Percentiles rank a stretch among this genome's conserved stretches.
Conservation (phyloP, 2,888 invertebrate genomes). For the Hirtodrosophila confusa region DNA sequence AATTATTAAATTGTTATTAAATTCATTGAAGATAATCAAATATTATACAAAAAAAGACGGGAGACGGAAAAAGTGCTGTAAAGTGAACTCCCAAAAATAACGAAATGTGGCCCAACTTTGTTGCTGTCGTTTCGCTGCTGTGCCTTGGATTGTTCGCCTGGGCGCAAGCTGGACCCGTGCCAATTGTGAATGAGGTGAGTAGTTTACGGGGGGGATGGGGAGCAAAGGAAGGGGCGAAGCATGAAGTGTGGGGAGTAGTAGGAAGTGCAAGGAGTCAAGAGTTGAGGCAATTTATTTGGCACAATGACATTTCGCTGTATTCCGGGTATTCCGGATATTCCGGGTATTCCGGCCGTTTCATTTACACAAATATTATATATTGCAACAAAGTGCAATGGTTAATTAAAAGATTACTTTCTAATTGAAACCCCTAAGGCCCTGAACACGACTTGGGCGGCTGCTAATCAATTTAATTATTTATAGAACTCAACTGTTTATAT, state of each 20-base stretch:
- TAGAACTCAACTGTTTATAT: conserved; percentile 49
- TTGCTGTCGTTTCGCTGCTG: conserved; percentile 61
- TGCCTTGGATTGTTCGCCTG: conserved; percentile 63
- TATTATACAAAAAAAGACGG: conserved; percentile 7
- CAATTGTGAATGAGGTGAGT: conserved; percentile 83
- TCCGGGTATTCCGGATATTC: conserved; percentile 11
- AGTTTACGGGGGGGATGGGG: conserved; percentile 8
- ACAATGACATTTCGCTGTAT: conserved; percentile 36
- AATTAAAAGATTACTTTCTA: conserved; percentile 65
- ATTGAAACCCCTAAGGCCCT: conserved; percentile 37
- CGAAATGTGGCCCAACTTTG: conserved; percentile 75
- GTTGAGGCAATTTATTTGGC: conserved; percentile 42
- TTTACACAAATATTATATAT: conserved; percentile 6
- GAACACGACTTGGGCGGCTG: conserved; percentile 59
- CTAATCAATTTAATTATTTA: conserved; percentile 59
- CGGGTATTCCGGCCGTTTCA: too few relatives aligned
- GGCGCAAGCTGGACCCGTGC: conserved; percentile 80
- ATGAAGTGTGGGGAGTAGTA: conserved; percentile 20
- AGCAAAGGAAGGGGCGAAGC: conserved; percentile 11
- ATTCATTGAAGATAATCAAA: conserved; percentile 30
- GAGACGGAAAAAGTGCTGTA: conserved; percentile 31
- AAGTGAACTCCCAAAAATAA: conserved; percentile 21
- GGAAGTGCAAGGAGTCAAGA: conserved; percentile 20
- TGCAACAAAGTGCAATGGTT: conserved; percentile 38
- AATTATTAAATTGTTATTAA: conserved; percentile 35